These are phyloP conservation scores for Gopherus evgoodei DNA, from an alignment of 2,113 vertebrate species.

Conservation along the genomic window DNA sequence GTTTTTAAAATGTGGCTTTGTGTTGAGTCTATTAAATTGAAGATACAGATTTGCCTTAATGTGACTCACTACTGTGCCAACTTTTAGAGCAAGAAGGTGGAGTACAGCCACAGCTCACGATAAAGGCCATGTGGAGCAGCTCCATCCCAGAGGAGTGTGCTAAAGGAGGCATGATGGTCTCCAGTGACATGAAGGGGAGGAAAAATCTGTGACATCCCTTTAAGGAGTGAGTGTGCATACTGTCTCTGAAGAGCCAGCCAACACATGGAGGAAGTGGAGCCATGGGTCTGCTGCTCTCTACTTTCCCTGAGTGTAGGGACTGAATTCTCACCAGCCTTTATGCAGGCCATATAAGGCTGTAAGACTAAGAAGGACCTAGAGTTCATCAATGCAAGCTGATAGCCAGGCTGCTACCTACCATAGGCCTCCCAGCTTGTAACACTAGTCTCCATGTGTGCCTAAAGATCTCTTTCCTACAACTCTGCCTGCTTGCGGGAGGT, in stretches of 20 bases:
- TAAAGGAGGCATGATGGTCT: not conserved
- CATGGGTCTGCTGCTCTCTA: not conserved
- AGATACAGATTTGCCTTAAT: not conserved
- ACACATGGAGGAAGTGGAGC: not conserved
- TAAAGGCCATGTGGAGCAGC: not conserved
- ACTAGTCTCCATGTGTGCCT: accelerated
- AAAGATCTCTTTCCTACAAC: not conserved
- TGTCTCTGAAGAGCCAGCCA: not conserved
- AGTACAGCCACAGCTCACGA: not conserved
- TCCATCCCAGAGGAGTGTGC: accelerated
- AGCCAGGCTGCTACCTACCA: not conserved
- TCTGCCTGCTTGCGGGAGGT: not conserved
- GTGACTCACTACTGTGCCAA: no score
- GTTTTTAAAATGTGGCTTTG: not conserved
- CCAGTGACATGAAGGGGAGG: not conserved
- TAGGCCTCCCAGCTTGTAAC: not conserved
- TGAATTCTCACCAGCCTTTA: not conserved
- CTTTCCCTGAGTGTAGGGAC: not conserved
- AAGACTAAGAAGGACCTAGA: no score
- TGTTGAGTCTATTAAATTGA: not conserved
- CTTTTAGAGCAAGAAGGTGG: not conserved
- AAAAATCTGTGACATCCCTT: not conserved
- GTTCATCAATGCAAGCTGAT: not conserved
- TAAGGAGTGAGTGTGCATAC: not conserved
- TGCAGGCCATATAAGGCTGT: not conserved